These are phyloP conservation scores for Sternarchorhynchus goeldii DNA, from an alignment of 2,797 vertebrate genomes.

Conservation along the genomic window DNA sequence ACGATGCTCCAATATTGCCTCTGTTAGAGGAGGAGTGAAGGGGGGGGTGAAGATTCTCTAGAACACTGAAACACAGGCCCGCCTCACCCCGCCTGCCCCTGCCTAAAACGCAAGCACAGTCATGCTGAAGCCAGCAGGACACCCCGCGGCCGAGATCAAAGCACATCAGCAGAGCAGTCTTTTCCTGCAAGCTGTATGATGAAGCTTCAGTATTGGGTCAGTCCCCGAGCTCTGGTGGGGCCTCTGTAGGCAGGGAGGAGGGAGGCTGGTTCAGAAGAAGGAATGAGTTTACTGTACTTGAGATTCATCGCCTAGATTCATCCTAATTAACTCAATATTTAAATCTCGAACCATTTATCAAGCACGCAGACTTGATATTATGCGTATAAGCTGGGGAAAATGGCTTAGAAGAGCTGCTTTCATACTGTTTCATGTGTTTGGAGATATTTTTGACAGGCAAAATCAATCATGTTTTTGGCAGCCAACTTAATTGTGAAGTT, in stretches of 20 bases:
- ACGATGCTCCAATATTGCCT: too few species aligned
- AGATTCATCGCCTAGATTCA: neutral
- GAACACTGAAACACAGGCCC: too few species aligned
- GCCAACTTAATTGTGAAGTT: neutral
- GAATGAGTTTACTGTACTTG: neutral
- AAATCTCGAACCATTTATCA: neutral
- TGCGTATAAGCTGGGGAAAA: neutral
- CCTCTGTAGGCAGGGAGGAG: too few species aligned
- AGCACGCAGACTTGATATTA: neutral
- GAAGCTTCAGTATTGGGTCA: constrained; percentile 7
- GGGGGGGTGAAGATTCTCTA: too few species aligned
- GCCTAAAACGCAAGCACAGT: neutral
- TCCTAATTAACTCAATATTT: neutral
- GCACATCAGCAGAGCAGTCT: constrained; percentile 1
- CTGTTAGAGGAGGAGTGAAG: too few species aligned
- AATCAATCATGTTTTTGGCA: neutral
- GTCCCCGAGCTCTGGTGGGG: too few species aligned
- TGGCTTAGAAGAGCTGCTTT: neutral
- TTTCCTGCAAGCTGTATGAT: neutral
- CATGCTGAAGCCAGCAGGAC: constrained; percentile 20
- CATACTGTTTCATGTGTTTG: neutral
- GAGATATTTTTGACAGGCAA: neutral
- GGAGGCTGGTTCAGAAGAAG: too few species aligned
- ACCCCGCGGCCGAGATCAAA: constrained; percentile 35
- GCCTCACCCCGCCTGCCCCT: too few species aligned